These are phyloP conservation scores for Eubucco bourcierii DNA, from an alignment of 2,113 vertebrate species.

Conservation along the genomic window DNA sequence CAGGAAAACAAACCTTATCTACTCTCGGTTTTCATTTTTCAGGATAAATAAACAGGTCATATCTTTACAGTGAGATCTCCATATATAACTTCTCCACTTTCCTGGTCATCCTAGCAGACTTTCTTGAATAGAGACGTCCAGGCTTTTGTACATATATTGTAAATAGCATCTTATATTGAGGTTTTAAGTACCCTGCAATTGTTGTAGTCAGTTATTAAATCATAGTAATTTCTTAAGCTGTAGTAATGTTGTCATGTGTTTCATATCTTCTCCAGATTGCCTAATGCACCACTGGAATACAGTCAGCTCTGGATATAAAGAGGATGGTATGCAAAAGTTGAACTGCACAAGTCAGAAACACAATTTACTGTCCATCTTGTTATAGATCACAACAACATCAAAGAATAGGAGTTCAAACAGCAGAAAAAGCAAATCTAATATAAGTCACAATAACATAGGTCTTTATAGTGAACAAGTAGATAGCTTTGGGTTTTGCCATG, in stretches of 20 bases:
- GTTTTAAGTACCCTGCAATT: neutral
- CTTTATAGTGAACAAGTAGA: neutral
- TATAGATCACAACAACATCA: neutral
- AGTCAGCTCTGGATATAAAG: neutral
- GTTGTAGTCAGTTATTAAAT: neutral
- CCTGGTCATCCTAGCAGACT: neutral
- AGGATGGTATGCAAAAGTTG: neutral
- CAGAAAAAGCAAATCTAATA: neutral
- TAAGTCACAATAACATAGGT: neutral
- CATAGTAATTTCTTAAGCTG: neutral
- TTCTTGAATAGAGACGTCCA: neutral
- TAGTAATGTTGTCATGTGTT: neutral
- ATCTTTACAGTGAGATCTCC: neutral
- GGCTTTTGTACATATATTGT: rapidly evolving
- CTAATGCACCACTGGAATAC: neutral
- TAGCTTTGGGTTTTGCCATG: neutral
- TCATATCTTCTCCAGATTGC: neutral
- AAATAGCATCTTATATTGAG: neutral
- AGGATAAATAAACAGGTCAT: neutral
- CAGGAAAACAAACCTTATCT: neutral
- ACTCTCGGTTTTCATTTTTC: neutral
- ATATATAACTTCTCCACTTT: neutral
- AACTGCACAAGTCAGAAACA: neutral
- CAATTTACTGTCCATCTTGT: neutral
- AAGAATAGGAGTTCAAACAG: neutral